phyloP scores from a whole-genome alignment of 2,113 vertebrate genomes.

The Varanus salvator region DNA sequence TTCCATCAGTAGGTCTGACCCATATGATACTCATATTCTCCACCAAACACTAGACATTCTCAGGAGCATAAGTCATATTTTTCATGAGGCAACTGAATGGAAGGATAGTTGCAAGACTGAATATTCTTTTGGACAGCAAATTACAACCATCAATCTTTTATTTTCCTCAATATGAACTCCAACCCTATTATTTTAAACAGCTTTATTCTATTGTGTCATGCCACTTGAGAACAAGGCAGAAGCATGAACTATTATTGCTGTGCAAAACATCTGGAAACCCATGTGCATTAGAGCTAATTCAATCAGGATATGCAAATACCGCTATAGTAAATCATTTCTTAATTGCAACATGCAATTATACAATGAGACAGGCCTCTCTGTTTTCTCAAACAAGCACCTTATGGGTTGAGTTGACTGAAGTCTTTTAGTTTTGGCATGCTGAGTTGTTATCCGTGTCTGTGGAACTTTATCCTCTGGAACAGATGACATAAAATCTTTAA shows the following conservation, averaged over 20 bases:
- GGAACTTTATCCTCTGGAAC: neutral
- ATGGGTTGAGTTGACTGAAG: neutral
- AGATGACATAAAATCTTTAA: conserved; percentile 7
- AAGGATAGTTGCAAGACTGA: conserved; percentile 57
- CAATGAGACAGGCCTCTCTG: neutral
- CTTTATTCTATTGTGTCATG: conserved; percentile 58
- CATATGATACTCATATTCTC: conserved; percentile 52
- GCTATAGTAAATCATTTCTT: conserved; percentile 29
- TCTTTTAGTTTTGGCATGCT: neutral
- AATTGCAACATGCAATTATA: conserved; percentile 35
- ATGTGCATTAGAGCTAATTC: neutral
- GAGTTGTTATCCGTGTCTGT: neutral
- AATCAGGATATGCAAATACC: conserved; percentile 25
- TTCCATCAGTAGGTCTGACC: conserved; percentile 7
- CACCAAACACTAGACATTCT: conserved; percentile 42
- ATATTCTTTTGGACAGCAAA: conserved; percentile 33
- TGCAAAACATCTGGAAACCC: conserved; percentile 33
- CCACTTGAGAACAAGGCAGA: conserved; percentile 40
- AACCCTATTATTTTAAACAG: conserved; percentile 63
- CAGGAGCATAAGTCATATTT: conserved; percentile 37
- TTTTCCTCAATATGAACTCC: conserved; percentile 64
- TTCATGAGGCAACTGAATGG: conserved; percentile 53
- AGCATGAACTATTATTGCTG: neutral
- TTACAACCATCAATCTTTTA: conserved; percentile 59
- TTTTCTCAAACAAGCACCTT: conserved; percentile 9